These are phyloP conservation scores for Macropodus opercularis DNA, from an alignment of 2,797 vertebrate genomes.

Conservation along the genomic window DNA sequence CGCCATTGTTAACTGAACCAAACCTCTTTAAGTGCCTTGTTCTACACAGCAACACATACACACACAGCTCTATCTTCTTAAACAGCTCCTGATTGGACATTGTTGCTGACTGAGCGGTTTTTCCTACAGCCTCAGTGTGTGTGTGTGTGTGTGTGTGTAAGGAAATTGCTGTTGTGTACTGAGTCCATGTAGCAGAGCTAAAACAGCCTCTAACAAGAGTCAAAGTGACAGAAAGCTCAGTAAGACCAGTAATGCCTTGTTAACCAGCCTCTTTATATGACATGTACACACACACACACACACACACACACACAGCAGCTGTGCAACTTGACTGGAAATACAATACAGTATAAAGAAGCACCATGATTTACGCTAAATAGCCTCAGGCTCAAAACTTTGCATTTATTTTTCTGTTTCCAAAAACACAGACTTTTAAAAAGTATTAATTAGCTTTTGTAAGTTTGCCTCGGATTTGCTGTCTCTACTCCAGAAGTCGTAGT, in stretches of 20 bases:
- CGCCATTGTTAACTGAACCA: constrained; percentile 49
- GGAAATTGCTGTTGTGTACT: constrained; percentile 53
- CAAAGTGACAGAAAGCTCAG: constrained; percentile 63
- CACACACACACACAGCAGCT: neutral
- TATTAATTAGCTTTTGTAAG: neutral
- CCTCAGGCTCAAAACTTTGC: neutral
- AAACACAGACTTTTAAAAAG: neutral
- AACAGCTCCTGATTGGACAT: constrained; percentile 64
- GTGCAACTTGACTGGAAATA: no score
- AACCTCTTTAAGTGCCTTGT: constrained; percentile 57
- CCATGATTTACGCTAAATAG: no score
- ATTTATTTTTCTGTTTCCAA: no score
- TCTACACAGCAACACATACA: constrained; percentile 10
- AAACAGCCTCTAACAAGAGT: constrained; percentile 57
- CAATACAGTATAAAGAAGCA: neutral
- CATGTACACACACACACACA: neutral
- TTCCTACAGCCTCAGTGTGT: constrained; percentile 8
- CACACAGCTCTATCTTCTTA: constrained; percentile 53
- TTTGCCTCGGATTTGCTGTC: neutral
- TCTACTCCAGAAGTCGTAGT: neutral
- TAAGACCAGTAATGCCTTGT: constrained; percentile 57
- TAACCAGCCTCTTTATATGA: constrained; percentile 43
- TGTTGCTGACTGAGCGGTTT: constrained; percentile 65
- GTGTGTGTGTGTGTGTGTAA: constrained; percentile 39
- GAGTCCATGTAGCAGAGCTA: constrained; percentile 63